Conservation (phyloP, 2,888 invertebrate species). For the Zaprionus lineosus region DNA sequence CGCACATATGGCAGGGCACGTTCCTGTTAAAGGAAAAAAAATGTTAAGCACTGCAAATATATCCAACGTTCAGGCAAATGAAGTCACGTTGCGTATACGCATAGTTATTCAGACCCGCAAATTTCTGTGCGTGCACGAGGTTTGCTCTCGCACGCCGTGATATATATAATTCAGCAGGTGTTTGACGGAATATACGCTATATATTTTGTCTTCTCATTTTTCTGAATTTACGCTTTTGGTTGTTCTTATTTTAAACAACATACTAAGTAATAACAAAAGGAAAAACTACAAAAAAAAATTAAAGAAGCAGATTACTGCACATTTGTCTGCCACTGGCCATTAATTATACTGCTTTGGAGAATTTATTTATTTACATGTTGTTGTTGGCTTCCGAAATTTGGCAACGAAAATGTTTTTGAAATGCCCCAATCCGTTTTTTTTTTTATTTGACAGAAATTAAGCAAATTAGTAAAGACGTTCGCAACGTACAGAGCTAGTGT, state of each 20-base stretch:
- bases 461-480: conserved; percentile 70
- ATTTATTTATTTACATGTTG: conserved; percentile 60
- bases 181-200: conserved; percentile 35
- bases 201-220: background rate
- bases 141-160: conserved; percentile 13
- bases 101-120: conserved; percentile 4
- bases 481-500: conserved; percentile 32
- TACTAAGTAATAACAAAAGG: conserved; percentile 19
- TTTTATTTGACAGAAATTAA: conserved; percentile 63
- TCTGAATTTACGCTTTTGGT: conserved; percentile 13
- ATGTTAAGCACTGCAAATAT: background rate
- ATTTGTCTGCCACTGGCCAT: conserved; percentile 46
- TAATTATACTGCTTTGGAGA: conserved; percentile 63
- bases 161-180: conserved; percentile 54
- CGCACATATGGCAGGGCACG: conserved; percentile 68
- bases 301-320: conserved; percentile 34
- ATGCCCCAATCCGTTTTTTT: conserved; percentile 30
- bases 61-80: conserved; percentile 19
- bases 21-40: conserved; percentile 43
- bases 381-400: conserved; percentile 46
- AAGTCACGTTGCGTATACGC: conserved; percentile 48
- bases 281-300: too few relatives aligned
- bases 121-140: background rate
- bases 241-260: conserved; percentile 47
- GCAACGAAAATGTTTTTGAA: conserved; percentile 44